These are phyloP conservation scores for Carassius auratus DNA, from an alignment of 2,113 vertebrate species.

Conservation along the genomic window DNA sequence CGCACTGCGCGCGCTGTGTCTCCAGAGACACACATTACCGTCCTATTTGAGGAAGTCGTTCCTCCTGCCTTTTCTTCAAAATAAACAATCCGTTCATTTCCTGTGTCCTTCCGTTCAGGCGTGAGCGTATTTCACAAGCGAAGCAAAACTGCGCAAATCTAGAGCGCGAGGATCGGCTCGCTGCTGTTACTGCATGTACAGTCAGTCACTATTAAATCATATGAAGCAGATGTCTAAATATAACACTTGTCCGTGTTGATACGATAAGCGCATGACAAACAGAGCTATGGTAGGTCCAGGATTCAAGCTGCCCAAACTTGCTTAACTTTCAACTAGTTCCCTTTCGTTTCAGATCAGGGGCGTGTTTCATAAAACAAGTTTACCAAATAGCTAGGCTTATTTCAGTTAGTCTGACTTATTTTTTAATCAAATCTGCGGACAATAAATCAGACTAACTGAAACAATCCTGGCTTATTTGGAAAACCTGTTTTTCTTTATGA, in stretches of 20 bases:
- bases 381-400: too few species aligned
- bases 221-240: slow-evolving; percentile 62
- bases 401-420: too few species aligned
- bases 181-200: background rate
- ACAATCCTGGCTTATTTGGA: too few species aligned
- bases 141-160: slow-evolving; percentile 15
- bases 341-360: background rate
- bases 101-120: slow-evolving; percentile 22
- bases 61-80: slow-evolving; percentile 2
- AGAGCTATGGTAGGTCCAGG: background rate
- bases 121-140: slow-evolving; percentile 12
- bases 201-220: slow-evolving; percentile 4
- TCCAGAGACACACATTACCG: slow-evolving; percentile 8
- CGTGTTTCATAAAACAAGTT: too few species aligned
- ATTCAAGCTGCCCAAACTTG: background rate
- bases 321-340: background rate
- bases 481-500: too few species aligned
- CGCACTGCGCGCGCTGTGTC: background rate
- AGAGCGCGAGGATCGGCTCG: background rate
- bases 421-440: too few species aligned
- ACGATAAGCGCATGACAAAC: slow-evolving; percentile 17
- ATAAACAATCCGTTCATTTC: slow-evolving; percentile 3
- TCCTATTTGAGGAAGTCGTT: slow-evolving; percentile 38
- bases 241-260: slow-evolving; percentile 57
- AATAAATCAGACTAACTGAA: too few species aligned